These are phyloP conservation scores for Cabera pusaria DNA, from an alignment of 2,888 invertebrate genomes.

Conservation along the genomic window DNA sequence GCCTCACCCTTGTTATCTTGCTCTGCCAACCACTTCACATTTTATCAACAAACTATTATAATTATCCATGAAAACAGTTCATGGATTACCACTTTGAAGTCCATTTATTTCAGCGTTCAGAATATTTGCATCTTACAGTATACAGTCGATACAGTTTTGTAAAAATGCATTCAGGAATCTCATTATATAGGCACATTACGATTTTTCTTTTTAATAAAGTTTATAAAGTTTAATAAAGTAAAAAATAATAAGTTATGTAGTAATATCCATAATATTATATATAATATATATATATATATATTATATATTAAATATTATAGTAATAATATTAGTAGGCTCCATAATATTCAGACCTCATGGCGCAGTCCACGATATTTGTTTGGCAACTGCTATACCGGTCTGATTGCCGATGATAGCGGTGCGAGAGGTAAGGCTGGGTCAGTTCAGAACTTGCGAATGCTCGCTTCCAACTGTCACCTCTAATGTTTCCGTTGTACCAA, in stretches of 20 bases:
- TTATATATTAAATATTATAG: slow-evolving; percentile 11
- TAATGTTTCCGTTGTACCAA: slow-evolving; percentile 1
- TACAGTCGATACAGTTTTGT: too few species aligned
- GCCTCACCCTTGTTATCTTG: slow-evolving; percentile 55
- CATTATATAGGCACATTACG: background rate
- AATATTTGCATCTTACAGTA: too few species aligned
- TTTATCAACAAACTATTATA: slow-evolving; percentile 33
- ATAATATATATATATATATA: too few species aligned
- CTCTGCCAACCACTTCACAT: slow-evolving; percentile 33
- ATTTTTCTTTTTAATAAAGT: too few species aligned
- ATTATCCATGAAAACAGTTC: slow-evolving; percentile 7
- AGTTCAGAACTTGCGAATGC: slow-evolving; percentile 4
- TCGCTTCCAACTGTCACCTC: slow-evolving; percentile 2
- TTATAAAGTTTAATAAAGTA: too few species aligned
- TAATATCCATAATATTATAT: too few species aligned
- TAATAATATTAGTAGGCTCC: slow-evolving; percentile 25
- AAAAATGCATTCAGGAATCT: too few species aligned
- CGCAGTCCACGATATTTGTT: slow-evolving; percentile 25
- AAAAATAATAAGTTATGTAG: too few species aligned
- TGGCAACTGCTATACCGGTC: slow-evolving; percentile 29
- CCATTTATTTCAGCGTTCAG: too few species aligned
- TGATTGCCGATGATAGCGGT: slow-evolving; percentile 12
- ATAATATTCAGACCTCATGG: slow-evolving; percentile 32
- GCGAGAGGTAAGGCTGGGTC: slow-evolving; percentile 5
- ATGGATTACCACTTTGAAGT: too few species aligned